phyloP scores from a whole-genome alignment of 1,140 invertebrate genomes.

The Zaprionus ghesquierei region DNA sequence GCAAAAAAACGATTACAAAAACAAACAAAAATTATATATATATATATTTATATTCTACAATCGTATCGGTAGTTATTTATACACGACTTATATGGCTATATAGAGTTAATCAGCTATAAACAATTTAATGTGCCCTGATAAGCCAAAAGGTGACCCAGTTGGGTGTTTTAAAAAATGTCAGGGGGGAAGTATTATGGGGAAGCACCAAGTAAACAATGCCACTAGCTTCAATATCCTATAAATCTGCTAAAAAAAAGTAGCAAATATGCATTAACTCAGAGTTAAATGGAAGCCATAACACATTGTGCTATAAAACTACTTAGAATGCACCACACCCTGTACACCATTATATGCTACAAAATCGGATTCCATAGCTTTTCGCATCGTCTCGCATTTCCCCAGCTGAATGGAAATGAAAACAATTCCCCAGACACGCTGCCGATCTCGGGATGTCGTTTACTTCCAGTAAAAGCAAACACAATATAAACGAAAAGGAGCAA shows the following conservation, averaged over 20 bases:
- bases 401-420: conserved; percentile 11
- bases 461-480: conserved; percentile 6
- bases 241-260: background rate
- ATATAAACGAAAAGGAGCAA: conserved; percentile 19
- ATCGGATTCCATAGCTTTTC: background rate
- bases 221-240: background rate
- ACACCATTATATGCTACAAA: background rate
- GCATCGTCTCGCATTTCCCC: background rate
- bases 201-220: background rate
- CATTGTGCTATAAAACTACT: background rate
- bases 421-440: conserved; percentile 14
- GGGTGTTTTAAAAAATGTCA: conserved; percentile 39
- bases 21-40: background rate
- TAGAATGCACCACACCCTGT: too few relatives aligned
- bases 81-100: conserved; percentile 23
- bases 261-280: background rate
- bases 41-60: conserved; percentile 8
- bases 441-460: background rate
- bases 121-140: conserved; percentile 55
- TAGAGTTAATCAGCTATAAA: conserved; percentile 37
- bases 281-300: background rate
- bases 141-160: conserved; percentile 73
- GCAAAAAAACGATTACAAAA: conserved; percentile 21
- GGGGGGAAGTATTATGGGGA: background rate
- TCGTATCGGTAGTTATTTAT: conserved; percentile 42